These are phyloP conservation scores for Meandrina meandrites DNA, from an alignment of 92 coral and sea anemone genomes.

Conservation along the genomic window DNA sequence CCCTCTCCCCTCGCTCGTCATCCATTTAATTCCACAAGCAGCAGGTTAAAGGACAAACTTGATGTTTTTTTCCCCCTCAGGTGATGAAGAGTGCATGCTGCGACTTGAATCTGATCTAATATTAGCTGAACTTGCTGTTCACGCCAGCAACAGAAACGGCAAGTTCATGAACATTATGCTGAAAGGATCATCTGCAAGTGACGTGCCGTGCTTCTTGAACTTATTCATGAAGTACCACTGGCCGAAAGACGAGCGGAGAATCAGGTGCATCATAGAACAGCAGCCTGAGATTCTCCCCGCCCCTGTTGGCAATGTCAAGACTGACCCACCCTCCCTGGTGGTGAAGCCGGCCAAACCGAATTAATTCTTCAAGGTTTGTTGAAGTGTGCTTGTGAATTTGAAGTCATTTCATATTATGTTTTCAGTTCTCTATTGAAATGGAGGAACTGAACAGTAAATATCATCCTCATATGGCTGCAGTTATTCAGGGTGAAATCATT, in stretches of 20 bases:
- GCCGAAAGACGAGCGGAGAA: conserved; percentile 61
- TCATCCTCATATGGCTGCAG: not conserved
- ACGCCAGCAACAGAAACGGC: conserved; percentile 61
- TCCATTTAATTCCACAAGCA: too few species aligned
- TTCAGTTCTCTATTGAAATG: not conserved
- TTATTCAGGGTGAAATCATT: not conserved
- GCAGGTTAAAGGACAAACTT: not conserved
- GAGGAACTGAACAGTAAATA: not conserved
- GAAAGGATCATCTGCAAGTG: conserved; percentile 38
- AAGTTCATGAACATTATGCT: conserved; percentile 67
- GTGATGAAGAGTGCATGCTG: conserved; percentile 31
- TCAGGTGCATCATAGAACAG: conserved; percentile 53
- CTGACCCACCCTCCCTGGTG: conserved; percentile 40
- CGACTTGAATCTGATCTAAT: conserved; percentile 64
- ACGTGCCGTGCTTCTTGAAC: conserved; percentile 51
- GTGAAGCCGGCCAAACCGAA: conserved; percentile 23
- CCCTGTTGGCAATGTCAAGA: conserved; percentile 44
- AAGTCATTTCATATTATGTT: not conserved
- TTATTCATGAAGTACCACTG: conserved; percentile 44
- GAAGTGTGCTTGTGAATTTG: not conserved
- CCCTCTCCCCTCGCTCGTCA: too few species aligned
- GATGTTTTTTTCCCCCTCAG: not conserved
- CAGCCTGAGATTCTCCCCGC: conserved; percentile 39
- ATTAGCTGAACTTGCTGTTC: conserved; percentile 45
- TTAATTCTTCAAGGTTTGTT: conserved; percentile 13